Evolutionary conservation across 2,113 vertebrate species (phyloP), one percentile per base, ranked within the genome.

Genomic region (Eptesicus fuscus): DNA sequence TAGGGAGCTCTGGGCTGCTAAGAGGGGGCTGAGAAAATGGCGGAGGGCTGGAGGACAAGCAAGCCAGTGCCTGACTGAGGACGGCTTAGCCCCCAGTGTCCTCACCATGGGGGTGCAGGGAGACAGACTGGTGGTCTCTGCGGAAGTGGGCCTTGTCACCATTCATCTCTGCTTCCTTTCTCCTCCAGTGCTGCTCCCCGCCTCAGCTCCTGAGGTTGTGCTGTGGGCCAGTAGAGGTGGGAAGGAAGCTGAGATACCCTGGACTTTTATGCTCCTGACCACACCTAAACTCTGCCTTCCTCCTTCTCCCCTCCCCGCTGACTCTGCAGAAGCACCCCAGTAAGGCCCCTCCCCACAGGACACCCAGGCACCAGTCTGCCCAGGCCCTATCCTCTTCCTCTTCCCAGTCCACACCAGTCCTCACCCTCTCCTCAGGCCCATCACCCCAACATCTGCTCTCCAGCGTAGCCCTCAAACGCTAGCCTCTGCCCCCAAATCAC

Each of bases 31-130:
- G 37, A 51, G 20, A 40, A 44, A 47, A 22, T 7, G 32, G 53
- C 7, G 16, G 69, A 13, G 28, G 56, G 16, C 40, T 32, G 30
- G 28, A 28, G 25, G 44, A 32, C 67, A 79, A 37, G 63, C 23
- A 32, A 32, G 22, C 49, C 13, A 7, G 32, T 23, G 30, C 22
- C 28, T 44, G 7, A 35, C 2, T 11, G 32, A 28, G 30, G 61
- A 30, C 4, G 53, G 18, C 76, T n/a, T 37, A 51, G 10, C 7
- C 40, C 25, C 42, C 51, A 37, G 37, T 76, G 83, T 91, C 35
- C 97, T 97, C 65, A 96, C 97, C 97, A 94, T 0, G 30, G 4
- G 87, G 11, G 1, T 70, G 20, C 37, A 96, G 59, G 79, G 70
- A 91, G 79, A 97, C 83, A 32, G 25, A 73, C n/a, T 96, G 95